phyloP scores from a whole-genome alignment of 2,888 invertebrate species.

The Caenorhabditis uteleia region DNA sequence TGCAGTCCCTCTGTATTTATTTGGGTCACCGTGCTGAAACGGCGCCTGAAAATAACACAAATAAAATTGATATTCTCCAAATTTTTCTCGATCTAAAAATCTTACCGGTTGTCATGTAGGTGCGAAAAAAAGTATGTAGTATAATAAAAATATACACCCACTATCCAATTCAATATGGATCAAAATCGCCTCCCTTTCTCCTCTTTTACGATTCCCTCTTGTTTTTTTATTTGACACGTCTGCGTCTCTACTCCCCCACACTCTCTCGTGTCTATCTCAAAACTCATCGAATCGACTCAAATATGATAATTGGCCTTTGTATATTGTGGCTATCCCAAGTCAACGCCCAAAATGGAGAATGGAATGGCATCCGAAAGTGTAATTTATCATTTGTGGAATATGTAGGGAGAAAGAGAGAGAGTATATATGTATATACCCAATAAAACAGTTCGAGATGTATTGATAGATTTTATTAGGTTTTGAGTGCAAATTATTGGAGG shows the following conservation, averaged over 20 bases:
- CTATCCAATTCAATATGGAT: conserved; percentile 3
- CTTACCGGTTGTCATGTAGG: conserved; percentile 40
- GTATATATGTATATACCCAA: no score
- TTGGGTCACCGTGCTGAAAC: conserved; percentile 66
- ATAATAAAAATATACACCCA: not conserved
- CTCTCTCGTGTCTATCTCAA: not conserved
- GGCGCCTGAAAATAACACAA: conserved; percentile 51
- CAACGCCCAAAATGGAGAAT: no score
- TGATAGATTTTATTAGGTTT: no score
- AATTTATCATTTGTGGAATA: no score
- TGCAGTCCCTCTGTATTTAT: conserved; percentile 60
- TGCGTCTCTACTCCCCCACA: conserved; percentile 19
- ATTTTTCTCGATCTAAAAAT: not conserved
- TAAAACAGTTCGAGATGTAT: no score
- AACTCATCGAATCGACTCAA: conserved; percentile 45
- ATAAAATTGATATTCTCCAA: no score
- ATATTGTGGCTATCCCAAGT: conserved; percentile 6
- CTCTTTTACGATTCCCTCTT: no score
- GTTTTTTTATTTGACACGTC: no score
- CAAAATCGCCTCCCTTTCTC: conserved; percentile 13
- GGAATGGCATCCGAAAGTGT: no score
- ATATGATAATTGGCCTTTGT: conserved; percentile 35
- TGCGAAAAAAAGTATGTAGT: conserved; percentile 17
- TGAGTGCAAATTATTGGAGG: no score
- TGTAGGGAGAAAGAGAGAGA: no score